A percentile compares a stretch with the other conserved stretches of the same genome.
phyloP scores from a whole-genome alignment of 1,140 invertebrate species.

The Platyscapa corneri region DNA sequence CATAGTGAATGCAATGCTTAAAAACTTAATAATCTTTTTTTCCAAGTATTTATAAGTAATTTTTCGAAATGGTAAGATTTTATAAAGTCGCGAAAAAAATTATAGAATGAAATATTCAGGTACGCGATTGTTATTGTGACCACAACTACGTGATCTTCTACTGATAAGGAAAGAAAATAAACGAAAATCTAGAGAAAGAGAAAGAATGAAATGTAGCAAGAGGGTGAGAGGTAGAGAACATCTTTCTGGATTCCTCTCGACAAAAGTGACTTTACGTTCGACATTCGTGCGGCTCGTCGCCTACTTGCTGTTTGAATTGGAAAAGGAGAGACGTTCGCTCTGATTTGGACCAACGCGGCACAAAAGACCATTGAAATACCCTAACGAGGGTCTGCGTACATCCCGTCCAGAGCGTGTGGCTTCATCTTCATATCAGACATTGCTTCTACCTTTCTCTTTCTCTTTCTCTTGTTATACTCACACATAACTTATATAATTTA shows the following conservation, averaged over 20 bases:
- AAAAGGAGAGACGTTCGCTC: slow-evolving; percentile 32
- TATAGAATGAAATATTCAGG: not conserved
- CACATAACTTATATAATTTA: no score
- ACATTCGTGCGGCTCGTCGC: slow-evolving; percentile 33
- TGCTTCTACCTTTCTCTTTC: not conserved
- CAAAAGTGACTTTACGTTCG: slow-evolving; percentile 46
- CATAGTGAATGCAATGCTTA: no score
- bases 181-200: not conserved
- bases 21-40: no score
- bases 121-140: not conserved
- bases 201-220: not conserved
- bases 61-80: not conserved
- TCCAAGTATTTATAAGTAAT: not conserved
- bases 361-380: slow-evolving; percentile 55
- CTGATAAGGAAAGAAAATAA: not conserved
- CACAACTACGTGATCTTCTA: slow-evolving; percentile 35
- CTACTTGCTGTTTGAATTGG: slow-evolving; percentile 49
- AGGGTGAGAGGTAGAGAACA: not conserved
- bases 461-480: not conserved
- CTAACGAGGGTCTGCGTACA: slow-evolving; percentile 54
- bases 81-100: not conserved
- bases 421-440: not conserved
- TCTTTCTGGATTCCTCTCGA: slow-evolving; percentile 16
- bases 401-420: not conserved
- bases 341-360: slow-evolving; percentile 43